Conservation (phyloP, 2,113 vertebrate genomes). For the rabbit (Oryctolagus cuniculus) region DNA sequence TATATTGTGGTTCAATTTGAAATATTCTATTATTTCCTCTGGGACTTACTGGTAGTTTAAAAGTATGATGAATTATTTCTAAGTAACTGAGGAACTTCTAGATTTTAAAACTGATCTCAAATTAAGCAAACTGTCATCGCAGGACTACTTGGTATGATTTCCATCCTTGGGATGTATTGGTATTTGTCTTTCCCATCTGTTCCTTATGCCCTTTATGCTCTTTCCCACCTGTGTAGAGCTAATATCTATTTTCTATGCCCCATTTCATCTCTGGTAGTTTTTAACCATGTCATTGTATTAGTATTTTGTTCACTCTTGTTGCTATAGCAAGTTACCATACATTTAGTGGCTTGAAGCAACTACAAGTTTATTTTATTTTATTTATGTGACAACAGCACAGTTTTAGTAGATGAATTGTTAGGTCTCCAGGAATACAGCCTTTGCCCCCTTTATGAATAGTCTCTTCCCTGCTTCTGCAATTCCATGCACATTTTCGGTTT, state of each 20-base stretch:
- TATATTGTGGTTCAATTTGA: constrained; percentile 14
- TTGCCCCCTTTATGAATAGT: not conserved
- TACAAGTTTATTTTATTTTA: not conserved
- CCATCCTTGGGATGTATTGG: not conserved
- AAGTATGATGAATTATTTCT: not conserved
- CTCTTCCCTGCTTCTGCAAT: not conserved
- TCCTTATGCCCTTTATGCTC: not conserved
- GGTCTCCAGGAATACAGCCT: not conserved
- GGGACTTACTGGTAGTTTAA: not conserved
- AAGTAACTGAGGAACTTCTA: not conserved
- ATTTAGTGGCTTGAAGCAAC: not conserved
- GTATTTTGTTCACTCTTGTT: not conserved
- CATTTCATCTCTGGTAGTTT: not conserved
- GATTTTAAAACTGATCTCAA: constrained; percentile 12
- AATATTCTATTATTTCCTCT: not conserved
- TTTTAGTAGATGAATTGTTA: not conserved
- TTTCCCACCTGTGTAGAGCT: not conserved
- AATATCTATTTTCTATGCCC: not conserved
- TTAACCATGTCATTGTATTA: not conserved
- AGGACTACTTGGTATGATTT: not conserved
- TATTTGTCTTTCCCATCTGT: constrained; percentile 3
- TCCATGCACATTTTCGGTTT: not conserved
- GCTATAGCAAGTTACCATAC: not conserved
- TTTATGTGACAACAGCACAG: not conserved
- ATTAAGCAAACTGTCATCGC: not conserved